Evolutionary conservation across 2,797 vertebrate species (phyloP).

Genomic region (Adelosebastes latens): DNA sequence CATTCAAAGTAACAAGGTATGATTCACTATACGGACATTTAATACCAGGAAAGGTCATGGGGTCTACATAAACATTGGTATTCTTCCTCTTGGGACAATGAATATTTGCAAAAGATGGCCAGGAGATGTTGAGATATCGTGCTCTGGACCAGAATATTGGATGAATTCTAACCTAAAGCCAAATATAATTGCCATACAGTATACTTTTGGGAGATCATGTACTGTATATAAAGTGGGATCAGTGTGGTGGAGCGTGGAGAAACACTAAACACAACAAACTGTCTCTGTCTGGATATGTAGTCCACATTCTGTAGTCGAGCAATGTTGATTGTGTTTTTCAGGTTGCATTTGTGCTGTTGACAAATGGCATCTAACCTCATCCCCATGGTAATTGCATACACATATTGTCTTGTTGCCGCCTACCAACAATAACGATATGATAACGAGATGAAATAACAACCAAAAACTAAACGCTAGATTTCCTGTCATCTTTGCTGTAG

Average conservation of each 20-base stretch:
- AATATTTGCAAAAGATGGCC: neutral
- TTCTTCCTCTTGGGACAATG: neutral
- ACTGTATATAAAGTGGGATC: neutral
- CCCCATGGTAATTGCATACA: neutral
- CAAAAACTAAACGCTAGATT: neutral
- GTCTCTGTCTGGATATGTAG: neutral
- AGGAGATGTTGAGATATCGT: neutral
- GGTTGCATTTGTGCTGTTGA: neutral
- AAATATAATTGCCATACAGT: neutral
- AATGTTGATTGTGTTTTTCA: neutral
- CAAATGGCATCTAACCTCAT: neutral
- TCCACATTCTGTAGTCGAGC: neutral
- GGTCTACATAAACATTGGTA: neutral
- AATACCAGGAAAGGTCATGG: neutral
- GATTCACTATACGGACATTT: neutral
- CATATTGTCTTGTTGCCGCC: neutral
- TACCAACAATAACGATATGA: neutral
- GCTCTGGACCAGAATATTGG: neutral
- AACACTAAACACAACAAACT: neutral
- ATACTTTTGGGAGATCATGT: neutral
- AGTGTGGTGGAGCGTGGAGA: neutral
- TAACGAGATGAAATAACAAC: neutral
- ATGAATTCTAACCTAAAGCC: neutral
- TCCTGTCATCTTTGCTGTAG: neutral
- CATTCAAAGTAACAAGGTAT: neutral